phyloP scores from a whole-genome alignment of 2,888 invertebrate genomes.

The Lithophane semibrunnea region DNA sequence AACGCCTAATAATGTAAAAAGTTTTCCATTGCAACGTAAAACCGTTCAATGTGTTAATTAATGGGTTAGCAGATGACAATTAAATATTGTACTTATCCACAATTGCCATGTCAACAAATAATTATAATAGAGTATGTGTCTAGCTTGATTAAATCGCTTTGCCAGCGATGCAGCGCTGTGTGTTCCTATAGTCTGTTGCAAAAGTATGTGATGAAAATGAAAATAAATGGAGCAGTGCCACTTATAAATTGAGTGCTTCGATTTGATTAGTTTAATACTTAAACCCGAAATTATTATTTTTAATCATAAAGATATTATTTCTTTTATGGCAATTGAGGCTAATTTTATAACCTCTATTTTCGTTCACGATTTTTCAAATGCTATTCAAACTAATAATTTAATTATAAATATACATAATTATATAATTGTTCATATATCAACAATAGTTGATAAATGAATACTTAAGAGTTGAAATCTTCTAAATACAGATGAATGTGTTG shows the following conservation, averaged over 20 bases:
- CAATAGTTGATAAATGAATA: no score
- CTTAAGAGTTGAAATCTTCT: background rate
- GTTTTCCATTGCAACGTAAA: background rate
- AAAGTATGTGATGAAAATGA: background rate
- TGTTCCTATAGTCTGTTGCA: background rate
- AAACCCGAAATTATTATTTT: background rate
- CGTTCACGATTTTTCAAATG: background rate
- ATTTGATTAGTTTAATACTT: background rate
- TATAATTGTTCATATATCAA: no score
- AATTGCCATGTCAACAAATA: constrained; percentile 17
- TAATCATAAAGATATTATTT: no score
- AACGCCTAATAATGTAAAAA: background rate
- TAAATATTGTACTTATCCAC: background rate
- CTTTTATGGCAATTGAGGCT: no score
- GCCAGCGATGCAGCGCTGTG: constrained; percentile 12
- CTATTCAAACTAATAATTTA: no score
- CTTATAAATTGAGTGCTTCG: background rate
- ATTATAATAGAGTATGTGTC: background rate
- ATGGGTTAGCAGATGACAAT: background rate
- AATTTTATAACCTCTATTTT: background rate
- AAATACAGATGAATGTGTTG: background rate
- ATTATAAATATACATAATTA: no score
- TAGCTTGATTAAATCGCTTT: constrained; percentile 22
- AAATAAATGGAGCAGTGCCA: background rate
- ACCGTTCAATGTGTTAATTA: background rate